phyloP scores from a whole-genome alignment of 2,888 invertebrate genomes.

The Pyralis farinalis region DNA sequence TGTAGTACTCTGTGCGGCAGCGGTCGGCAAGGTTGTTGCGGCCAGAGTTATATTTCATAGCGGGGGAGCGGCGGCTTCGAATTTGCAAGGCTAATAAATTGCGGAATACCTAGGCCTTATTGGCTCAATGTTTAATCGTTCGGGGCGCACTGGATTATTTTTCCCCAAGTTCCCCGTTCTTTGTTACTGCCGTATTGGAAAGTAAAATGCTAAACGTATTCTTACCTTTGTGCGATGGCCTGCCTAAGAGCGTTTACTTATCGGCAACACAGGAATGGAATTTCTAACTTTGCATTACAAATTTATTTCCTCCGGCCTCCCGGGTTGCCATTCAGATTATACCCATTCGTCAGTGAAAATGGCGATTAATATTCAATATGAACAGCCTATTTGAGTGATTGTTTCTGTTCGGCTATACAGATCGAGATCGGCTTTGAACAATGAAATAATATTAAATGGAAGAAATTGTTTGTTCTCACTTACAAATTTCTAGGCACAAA shows the following conservation, averaged over 20 bases:
- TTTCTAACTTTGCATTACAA: conserved; percentile 80
- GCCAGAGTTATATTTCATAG: conserved; percentile 75
- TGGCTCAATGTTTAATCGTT: conserved; percentile 70
- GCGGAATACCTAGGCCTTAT: conserved; percentile 77
- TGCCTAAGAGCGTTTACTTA: conserved; percentile 67
- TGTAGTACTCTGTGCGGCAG: conserved; percentile 59
- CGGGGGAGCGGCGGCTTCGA: conserved; percentile 57
- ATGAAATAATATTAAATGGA: conserved; percentile 59
- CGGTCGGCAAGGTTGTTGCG: conserved; percentile 60
- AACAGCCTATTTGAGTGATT: conserved; percentile 77
- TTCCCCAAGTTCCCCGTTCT: conserved; percentile 44
- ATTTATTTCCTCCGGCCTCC: conserved; percentile 68
- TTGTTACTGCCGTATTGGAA: conserved; percentile 46
- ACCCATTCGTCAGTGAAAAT: conserved; percentile 73
- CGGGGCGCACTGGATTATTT: conserved; percentile 62
- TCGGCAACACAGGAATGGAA: conserved; percentile 72
- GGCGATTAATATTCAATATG: conserved; percentile 79
- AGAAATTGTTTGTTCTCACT: conserved; percentile 46
- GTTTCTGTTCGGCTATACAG: conserved; percentile 57
- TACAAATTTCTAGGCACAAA: conserved; percentile 52
- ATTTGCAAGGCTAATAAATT: conserved; percentile 81
- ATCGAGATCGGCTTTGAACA: conserved; percentile 52
- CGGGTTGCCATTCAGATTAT: conserved; percentile 67
- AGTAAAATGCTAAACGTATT: conserved; percentile 65
- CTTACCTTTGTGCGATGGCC: conserved; percentile 57